Evolutionary conservation across 2,888 invertebrate species (phyloP), one percentile per base, ranked within the genome.

Genomic region (Altica lythri): DNA sequence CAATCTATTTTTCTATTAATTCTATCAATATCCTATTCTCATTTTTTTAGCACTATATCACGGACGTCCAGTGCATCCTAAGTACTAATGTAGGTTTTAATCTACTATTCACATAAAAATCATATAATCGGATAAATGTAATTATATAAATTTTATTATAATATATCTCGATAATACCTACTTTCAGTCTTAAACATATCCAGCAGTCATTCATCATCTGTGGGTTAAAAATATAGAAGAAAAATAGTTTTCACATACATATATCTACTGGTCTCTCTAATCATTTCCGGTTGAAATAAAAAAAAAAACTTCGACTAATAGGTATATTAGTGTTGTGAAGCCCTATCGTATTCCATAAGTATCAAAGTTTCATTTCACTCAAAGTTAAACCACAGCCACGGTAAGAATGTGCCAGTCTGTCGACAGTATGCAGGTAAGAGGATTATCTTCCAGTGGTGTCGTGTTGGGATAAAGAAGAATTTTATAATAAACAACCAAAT

Each of bases 391-490:
- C 50, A 45, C 54, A 55, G 43, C 53, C 50, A 45, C 54, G 54
- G 43, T 52, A 64, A 64, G 62, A 64, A 66, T 62, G 62, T 61
- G 61, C 55, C 51, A 57, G 57, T 55, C 61, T 53, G 61, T 62
- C 60, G 57, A 60, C 66, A 52, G 59, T 51, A 55, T 64, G 63
- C 53, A 51, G 55, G 57, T 67, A 65, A 65, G 64, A 57, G 64
- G 67, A 67, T 67, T 66, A 67, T 67, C 66, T 63, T 37, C 49
- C 61, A 60, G 64, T 62, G 60, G 57, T 55, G 54, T 52, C 43
- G 55, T 57, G 60, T 44, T 59, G 48, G 25, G 27, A 29, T 38
- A 49, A 12, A 29, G 44, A 44, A 47, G 49, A 43, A 25, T 19
- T 29, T 29, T 10, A 29, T 29, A n/a, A 29, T 2, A n/a, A n/a